These are phyloP conservation scores for Cyprinodon diabolis DNA, from an alignment of 2,797 vertebrate species.

Conservation along the genomic window DNA sequence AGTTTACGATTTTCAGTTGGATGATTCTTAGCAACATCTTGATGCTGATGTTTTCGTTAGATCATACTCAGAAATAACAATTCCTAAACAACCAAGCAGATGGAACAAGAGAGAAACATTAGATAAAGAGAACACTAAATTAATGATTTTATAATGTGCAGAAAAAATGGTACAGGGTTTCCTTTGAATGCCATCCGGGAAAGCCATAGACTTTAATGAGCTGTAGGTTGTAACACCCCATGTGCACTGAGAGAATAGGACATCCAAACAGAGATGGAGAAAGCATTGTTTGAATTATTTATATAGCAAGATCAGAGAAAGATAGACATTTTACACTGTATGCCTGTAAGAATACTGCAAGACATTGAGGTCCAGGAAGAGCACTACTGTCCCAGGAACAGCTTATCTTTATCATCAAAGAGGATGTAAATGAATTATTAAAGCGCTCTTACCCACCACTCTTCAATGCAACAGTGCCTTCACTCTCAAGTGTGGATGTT, in stretches of 20 bases:
- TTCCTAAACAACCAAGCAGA: constrained; percentile 16
- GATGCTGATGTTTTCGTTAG: constrained; percentile 7
- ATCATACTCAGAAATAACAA: constrained; percentile 23
- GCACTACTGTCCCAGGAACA: neutral
- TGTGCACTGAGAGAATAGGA: constrained; percentile 31
- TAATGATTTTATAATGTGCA: neutral
- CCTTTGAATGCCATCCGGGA: constrained; percentile 30
- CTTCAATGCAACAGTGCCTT: neutral
- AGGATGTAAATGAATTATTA: constrained; percentile 31
- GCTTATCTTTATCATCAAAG: constrained; percentile 13
- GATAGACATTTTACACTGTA: neutral
- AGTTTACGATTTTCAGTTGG: neutral
- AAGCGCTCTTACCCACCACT: constrained; percentile 21
- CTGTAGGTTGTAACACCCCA: constrained; percentile 14
- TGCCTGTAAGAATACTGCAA: constrained; percentile 3
- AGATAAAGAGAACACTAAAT: neutral
- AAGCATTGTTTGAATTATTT: constrained; percentile 25
- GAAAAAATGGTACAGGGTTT: constrained; percentile 16
- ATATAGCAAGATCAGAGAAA: neutral
- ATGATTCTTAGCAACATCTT: neutral
- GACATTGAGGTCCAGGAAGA: constrained; percentile 3
- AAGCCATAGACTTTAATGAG: constrained; percentile 38
- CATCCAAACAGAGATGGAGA: constrained; percentile 7
- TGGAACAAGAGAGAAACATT: neutral
- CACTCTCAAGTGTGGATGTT: neutral